A percentile compares a stretch with the other conserved stretches of the same genome.
phyloP scores from a whole-genome alignment of 2,113 vertebrate genomes.

The Protobothrops mucrosquamatus region DNA sequence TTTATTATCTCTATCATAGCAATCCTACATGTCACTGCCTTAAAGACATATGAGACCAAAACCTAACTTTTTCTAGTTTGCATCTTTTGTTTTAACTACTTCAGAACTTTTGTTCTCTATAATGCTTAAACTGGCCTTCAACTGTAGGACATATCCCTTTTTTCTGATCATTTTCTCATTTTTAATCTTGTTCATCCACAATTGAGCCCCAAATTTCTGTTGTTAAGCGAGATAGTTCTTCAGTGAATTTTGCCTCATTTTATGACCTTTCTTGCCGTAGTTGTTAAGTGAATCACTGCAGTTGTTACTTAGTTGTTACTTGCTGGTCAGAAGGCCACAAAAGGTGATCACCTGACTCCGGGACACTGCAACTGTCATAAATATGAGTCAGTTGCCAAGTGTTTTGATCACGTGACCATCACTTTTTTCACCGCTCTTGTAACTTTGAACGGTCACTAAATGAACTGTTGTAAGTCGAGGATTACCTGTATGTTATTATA shows the following conservation, averaged over 20 bases:
- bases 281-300: no score
- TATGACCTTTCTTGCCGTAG: neutral
- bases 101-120: neutral
- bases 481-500: no score
- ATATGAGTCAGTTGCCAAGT: no score
- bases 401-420: no score
- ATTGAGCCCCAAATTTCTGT: neutral
- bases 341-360: neutral
- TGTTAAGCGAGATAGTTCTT: neutral
- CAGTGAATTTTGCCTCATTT: neutral
- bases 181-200: neutral
- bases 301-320: no score
- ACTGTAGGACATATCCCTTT: neutral
- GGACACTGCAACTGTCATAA: neutral
- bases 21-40: neutral
- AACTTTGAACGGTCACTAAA: no score
- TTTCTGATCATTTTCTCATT: neutral
- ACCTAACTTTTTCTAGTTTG: neutral
- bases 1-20: neutral
- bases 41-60: neutral
- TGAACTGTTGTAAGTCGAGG: no score
- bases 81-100: neutral
- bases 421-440: no score
- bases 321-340: neutral
- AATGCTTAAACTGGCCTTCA: neutral